These are phyloP conservation scores for Agrypnus murinus DNA, from an alignment of 2,888 invertebrate genomes.

Conservation along the genomic window DNA sequence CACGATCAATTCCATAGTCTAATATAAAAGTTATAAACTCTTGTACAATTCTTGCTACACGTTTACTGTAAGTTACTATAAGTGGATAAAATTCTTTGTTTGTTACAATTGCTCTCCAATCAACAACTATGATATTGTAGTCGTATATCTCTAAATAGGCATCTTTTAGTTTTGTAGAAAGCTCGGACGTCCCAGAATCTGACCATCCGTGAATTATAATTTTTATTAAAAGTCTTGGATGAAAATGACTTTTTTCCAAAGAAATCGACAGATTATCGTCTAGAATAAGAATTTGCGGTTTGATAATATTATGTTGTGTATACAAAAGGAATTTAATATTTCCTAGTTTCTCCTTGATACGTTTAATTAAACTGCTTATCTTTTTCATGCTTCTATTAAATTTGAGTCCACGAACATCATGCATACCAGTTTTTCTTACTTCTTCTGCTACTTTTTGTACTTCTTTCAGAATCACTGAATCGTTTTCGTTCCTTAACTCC, in stretches of 20 bases:
- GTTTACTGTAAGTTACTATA: not conserved
- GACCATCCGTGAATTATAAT: slow-evolving; percentile 1
- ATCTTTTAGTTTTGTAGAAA: not conserved
- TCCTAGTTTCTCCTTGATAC: too few relatives aligned
- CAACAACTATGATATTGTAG: not conserved
- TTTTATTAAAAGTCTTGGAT: not conserved
- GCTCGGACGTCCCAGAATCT: too few relatives aligned
- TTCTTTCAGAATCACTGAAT: too few relatives aligned
- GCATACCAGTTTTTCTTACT: too few relatives aligned
- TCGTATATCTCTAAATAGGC: not conserved
- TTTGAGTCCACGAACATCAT: too few relatives aligned
- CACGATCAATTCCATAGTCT: not conserved
- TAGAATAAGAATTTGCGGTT: too few relatives aligned
- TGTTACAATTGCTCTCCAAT: not conserved
- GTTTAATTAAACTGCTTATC: too few relatives aligned
- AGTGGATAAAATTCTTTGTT: not conserved
- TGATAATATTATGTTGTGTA: too few relatives aligned
- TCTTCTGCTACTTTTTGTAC: too few relatives aligned
- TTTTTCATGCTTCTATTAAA: too few relatives aligned
- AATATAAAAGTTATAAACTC: not conserved
- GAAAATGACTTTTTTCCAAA: not conserved
- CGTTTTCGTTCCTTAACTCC: too few relatives aligned
- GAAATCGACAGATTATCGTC: not conserved
- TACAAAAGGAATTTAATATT: too few relatives aligned
- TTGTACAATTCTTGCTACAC: not conserved